Evolutionary conservation across 1,140 invertebrate genomes (phyloP), one percentile per base, ranked within the genome.

Genomic region (Platyscapa corneri): DNA sequence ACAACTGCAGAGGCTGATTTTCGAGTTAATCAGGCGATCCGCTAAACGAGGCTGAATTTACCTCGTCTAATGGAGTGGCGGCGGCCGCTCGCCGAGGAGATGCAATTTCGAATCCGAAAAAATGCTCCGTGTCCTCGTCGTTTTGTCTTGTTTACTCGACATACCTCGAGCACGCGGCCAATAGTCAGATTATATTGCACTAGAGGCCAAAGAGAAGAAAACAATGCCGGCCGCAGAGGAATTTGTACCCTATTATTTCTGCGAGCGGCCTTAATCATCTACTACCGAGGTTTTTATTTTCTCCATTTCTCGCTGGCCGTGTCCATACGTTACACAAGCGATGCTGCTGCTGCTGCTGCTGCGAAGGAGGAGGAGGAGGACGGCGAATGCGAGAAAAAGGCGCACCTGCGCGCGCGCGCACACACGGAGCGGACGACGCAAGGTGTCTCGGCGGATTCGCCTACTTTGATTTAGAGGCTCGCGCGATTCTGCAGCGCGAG

Each of bases 381-480:
- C 23, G 23, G 56, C 6, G 56, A 27, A 60, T 23, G 56, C 67
- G 67, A 70, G 64, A 32, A 70, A 23, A 37, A 70, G 32, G 67
- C 16, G 67, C 32, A 37, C 32, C 32, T 70, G 67, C 34, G 30
- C 30, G 37, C 27, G n/a, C 39, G 3, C 20, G 14, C n/a, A n/a
- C n/a, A n/a, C n/a, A n/a, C n/a, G n/a, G n/a, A n/a, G n/a, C n/a
- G n/a, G n/a, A n/a, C n/a, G n/a, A n/a, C n/a, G n/a, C n/a, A 37
- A 70, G 32, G 67, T 7, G 67, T 16, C 20, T 16, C 32, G 37
- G 67, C 34, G 30, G 10, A 30, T 27, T 12, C 39, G 3, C 20
- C 3, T 7, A 18, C 56, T n/a, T 79, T 64, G 53, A 79, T 79
- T 79, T 79, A 79, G 75, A 77, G n/a, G 75, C 42, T 53, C 46